Base-by-base conservation (phyloP, 2,888 invertebrate species). In the Mechanitis mazaeus region DNA sequence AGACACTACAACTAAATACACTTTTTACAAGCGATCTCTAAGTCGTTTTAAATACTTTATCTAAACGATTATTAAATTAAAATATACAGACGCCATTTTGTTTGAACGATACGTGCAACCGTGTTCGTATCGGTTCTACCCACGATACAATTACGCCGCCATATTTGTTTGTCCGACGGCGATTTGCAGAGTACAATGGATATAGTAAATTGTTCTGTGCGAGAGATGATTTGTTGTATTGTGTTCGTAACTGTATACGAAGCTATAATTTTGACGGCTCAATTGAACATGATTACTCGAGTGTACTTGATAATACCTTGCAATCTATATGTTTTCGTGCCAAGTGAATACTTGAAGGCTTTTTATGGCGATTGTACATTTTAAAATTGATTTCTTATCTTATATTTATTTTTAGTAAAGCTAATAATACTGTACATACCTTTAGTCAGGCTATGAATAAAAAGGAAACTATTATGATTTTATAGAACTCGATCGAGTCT, bases 1-100 rank as follows among this genome's bases (percentile, higher is more conserved):
- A 86, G 77, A 80, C 83, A 83, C 89, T 90, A 90, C 84, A 83
- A 83, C 87, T 89, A 90, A 88, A 87, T 89, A 89, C 85, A 88
- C 84, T 89, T 89, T 90, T 84, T 90, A 89, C 88, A 87, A 87
- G 87, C 87, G 77, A 85, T 83, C 81, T 76, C 86, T 87, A 87
- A 82, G 73, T 81, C 75, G 74, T 81, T 81, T 80, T 80, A 83
- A 84, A 84, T 83, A 84, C 72, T 76, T 79, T 77, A 78, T 80
- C 76, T 83, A 81, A 77, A 78, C 61, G 75, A 75, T 78, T 75
- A 78, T 65, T 70, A 71, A 74, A 78, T 73, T 71, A 77, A 73
- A 77, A 70, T 57, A 38, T 64, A 56, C 63, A 61, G 46, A 60
- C 64, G 56, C 56, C 56, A 58, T 35, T 42, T 42, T 42, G 42